phyloP scores from a whole-genome alignment of 1,140 invertebrate genomes.

The Neodiprion fabricii region DNA sequence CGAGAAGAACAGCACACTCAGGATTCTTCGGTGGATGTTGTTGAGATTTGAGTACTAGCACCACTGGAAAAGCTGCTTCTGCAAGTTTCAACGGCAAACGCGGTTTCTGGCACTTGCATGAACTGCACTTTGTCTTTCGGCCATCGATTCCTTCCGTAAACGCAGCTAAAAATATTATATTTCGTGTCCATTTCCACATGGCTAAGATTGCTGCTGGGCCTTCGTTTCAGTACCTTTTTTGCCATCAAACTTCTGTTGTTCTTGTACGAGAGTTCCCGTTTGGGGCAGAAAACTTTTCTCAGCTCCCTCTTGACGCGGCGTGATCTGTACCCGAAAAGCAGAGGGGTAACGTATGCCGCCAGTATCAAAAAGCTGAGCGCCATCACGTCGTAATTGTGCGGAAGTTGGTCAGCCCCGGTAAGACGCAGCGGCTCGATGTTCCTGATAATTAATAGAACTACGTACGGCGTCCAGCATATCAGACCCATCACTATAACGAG shows the following conservation, averaged over 20 bases:
- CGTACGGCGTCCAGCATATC: slow-evolving; percentile 75
- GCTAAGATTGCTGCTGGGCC: slow-evolving; percentile 49
- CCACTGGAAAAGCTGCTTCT: slow-evolving; percentile 64
- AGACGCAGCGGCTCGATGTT: slow-evolving; percentile 51
- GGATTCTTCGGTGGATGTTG: slow-evolving; percentile 58
- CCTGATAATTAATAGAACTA: slow-evolving; percentile 61
- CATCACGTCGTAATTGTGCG: slow-evolving; percentile 58
- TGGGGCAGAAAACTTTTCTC: slow-evolving; percentile 66
- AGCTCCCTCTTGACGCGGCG: slow-evolving; percentile 76
- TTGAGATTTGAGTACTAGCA: slow-evolving; percentile 62
- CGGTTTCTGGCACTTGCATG: slow-evolving; percentile 58
- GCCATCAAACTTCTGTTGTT: slow-evolving; percentile 59
- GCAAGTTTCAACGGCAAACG: slow-evolving; percentile 59
- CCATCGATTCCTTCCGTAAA: slow-evolving; percentile 52
- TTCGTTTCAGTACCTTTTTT: slow-evolving; percentile 52
- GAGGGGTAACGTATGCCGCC: slow-evolving; percentile 74
- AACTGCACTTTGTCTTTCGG: slow-evolving; percentile 60
- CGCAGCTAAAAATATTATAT: slow-evolving; percentile 56
- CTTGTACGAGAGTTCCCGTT: slow-evolving; percentile 52
- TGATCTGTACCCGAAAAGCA: slow-evolving; percentile 81
- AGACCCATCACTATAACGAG: slow-evolving; percentile 75
- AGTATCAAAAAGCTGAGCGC: slow-evolving; percentile 72
- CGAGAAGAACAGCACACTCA: slow-evolving; percentile 23
- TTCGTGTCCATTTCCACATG: slow-evolving; percentile 48
- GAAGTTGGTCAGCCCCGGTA: slow-evolving; percentile 42